Conservation (phyloP, 2,113 vertebrate genomes). For the Clarias batrachus region DNA sequence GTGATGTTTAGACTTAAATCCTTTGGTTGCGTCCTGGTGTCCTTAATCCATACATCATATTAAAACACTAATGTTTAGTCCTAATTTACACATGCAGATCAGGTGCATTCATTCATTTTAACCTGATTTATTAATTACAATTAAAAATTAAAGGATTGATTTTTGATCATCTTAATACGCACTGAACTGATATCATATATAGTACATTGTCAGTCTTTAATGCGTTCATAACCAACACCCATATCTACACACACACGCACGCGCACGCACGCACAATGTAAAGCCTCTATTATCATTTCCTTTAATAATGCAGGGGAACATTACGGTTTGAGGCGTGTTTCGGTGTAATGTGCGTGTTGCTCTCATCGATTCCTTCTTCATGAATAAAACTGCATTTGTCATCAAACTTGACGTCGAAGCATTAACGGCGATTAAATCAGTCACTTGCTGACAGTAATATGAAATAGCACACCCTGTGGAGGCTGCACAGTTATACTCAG, state of each 20-base stretch:
- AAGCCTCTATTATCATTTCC: neutral
- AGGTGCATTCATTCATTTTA: neutral
- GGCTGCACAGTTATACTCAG: neutral
- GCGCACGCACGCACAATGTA: constrained; percentile 4
- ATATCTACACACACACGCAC: constrained; percentile 15
- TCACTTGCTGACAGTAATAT: neutral
- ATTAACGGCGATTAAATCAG: constrained; percentile 8
- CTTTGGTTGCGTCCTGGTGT: neutral
- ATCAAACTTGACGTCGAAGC: neutral
- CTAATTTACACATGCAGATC: neutral
- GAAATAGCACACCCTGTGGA: constrained; percentile 1
- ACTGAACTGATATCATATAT: neutral
- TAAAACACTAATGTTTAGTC: neutral
- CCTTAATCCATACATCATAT: neutral
- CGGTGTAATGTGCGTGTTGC: neutral
- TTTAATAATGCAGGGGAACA: neutral
- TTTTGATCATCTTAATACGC: neutral
- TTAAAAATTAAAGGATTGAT: neutral
- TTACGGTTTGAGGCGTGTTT: neutral
- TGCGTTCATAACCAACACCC: constrained; percentile 28
- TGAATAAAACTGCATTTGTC: neutral
- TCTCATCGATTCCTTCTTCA: neutral
- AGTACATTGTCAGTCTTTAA: neutral
- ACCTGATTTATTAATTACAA: neutral
- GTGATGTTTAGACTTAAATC: neutral